These are phyloP conservation scores for Vulpes lagopus DNA, from an alignment of 2,113 vertebrate species.

Conservation along the genomic window DNA sequence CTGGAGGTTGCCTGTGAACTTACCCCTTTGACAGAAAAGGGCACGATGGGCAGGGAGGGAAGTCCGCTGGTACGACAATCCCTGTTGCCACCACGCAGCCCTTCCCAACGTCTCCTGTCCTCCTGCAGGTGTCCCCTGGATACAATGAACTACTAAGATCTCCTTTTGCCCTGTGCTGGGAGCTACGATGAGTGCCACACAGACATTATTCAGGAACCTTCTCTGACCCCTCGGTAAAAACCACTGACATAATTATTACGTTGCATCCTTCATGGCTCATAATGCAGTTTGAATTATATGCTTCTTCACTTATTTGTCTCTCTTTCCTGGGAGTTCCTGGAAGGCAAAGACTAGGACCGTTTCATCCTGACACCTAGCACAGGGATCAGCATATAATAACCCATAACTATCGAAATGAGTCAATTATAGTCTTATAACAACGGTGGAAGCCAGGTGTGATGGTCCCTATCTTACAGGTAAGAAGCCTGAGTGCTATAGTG, in stretches of 20 bases:
- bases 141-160: neutral
- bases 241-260: too few species aligned
- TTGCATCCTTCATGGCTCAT: fast-evolving
- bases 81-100: neutral
- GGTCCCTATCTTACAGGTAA: neutral
- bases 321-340: neutral
- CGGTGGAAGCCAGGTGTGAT: fast-evolving
- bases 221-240: neutral
- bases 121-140: neutral
- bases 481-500: neutral
- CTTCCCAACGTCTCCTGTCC: neutral
- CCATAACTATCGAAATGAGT: neutral
- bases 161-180: neutral
- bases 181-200: neutral
- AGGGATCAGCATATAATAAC: neutral
- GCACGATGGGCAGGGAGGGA: fast-evolving
- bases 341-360: too few species aligned
- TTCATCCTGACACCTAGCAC: neutral
- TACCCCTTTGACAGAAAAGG: neutral
- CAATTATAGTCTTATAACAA: neutral
- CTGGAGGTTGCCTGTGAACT: neutral
- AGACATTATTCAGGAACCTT: neutral
- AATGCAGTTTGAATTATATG: neutral
- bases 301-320: neutral
- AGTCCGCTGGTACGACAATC: fast-evolving